Evolutionary conservation across 1,140 invertebrate species (phyloP).

Genomic region (Globodera rostochiensis): DNA sequence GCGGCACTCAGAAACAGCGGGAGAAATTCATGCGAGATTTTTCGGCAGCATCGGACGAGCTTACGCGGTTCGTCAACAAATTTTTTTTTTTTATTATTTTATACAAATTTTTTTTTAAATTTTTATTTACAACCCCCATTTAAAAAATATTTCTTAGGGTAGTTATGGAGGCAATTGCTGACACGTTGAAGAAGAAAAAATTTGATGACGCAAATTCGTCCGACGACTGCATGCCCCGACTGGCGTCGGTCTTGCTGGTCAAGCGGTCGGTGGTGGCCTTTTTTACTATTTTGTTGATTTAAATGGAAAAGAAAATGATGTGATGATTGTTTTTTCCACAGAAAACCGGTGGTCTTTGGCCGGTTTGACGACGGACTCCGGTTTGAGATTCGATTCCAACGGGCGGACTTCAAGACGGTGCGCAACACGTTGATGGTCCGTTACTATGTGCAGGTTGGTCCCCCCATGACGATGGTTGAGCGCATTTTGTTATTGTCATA

Average conservation of each 20-base stretch:
- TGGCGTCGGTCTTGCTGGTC: no score
- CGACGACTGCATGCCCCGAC: background rate
- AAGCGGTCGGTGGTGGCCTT: background rate
- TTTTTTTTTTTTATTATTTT: no score
- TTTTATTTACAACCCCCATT: slow-evolving; percentile 5
- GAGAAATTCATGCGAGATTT: slow-evolving; percentile 33
- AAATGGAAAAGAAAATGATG: no score
- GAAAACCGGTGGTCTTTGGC: slow-evolving; percentile 32
- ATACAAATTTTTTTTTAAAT: background rate
- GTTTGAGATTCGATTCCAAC: slow-evolving; percentile 35
- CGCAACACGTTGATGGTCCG: slow-evolving; percentile 41
- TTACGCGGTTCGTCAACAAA: slow-evolving; percentile 21
- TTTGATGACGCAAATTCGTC: background rate
- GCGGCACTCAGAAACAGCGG: slow-evolving; percentile 17
- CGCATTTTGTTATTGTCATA: slow-evolving; percentile 17
- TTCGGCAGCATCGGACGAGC: background rate
- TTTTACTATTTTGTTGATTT: no score
- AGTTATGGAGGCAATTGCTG: slow-evolving; percentile 36
- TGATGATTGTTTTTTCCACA: background rate
- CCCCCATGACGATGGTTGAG: slow-evolving; percentile 1
- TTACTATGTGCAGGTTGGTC: slow-evolving; percentile 32
- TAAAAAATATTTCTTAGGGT: no score
- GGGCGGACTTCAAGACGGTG: slow-evolving; percentile 29
- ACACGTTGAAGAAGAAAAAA: slow-evolving; percentile 9
- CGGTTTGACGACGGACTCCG: slow-evolving; percentile 32